These are phyloP conservation scores for Melanophora roralis DNA, from an alignment of 2,888 invertebrate genomes.

Conservation along the genomic window DNA sequence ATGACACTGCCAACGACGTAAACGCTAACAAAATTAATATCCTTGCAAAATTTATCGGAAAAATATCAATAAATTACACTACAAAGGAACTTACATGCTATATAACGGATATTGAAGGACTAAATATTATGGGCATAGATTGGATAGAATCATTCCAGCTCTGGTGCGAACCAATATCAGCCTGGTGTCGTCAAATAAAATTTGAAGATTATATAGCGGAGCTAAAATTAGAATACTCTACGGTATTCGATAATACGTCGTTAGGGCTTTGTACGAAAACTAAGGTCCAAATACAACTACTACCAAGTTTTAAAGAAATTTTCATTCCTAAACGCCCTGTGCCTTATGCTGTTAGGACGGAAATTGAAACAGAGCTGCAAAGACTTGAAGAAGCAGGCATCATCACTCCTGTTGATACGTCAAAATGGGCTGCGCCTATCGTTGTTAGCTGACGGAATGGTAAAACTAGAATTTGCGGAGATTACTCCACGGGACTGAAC, in stretches of 20 bases:
- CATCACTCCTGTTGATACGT: conserved; percentile 56
- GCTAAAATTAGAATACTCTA: background rate
- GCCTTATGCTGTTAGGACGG: conserved; percentile 1
- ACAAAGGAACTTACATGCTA: background rate
- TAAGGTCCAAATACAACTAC: conserved; percentile 1
- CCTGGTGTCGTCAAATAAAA: conserved; percentile 3
- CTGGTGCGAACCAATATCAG: background rate
- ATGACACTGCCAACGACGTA: no score
- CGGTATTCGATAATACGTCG: background rate
- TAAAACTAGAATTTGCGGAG: conserved; percentile 61
- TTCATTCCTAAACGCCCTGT: conserved; percentile 12
- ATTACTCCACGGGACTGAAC: conserved; percentile 63
- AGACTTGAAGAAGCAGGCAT: conserved; percentile 49
- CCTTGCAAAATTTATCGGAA: background rate
- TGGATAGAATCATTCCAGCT: conserved; percentile 3
- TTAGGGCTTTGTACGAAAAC: conserved; percentile 7
- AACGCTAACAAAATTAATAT: no score
- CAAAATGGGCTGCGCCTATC: conserved; percentile 62
- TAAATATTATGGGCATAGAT: conserved; percentile 2
- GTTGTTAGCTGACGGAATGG: conserved; percentile 56
- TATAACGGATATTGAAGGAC: conserved; percentile 17
- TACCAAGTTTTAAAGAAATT: conserved; percentile 1
- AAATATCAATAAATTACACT: background rate
- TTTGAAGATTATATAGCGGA: background rate
- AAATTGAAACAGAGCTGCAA: conserved; percentile 50